These are phyloP conservation scores for Drosophila birchii DNA, from an alignment of 2,888 invertebrate species.

Conservation along the genomic window DNA sequence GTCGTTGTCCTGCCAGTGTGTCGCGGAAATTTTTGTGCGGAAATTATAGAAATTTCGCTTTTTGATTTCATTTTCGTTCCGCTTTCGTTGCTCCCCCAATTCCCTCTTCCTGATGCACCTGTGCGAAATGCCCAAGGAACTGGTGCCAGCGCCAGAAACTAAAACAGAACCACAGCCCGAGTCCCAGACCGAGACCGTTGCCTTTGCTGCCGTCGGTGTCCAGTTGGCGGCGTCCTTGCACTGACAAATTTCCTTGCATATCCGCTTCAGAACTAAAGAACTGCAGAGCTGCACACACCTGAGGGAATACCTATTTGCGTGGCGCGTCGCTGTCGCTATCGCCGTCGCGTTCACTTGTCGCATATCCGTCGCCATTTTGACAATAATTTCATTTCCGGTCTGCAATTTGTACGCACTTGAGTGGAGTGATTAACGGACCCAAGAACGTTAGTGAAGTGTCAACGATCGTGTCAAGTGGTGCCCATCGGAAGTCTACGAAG, in stretches of 20 bases:
- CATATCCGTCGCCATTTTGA: constrained; percentile 70
- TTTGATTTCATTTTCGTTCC: constrained; percentile 68
- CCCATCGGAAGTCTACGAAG: background rate
- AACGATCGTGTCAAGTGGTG: background rate
- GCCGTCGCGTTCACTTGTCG: constrained; percentile 55
- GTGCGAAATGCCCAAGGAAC: constrained; percentile 45
- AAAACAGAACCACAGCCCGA: background rate
- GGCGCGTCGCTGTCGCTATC: constrained; percentile 54
- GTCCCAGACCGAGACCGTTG: constrained; percentile 1
- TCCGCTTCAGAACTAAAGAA: constrained; percentile 56
- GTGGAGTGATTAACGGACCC: constrained; percentile 39
- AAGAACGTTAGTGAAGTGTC: constrained; percentile 28
- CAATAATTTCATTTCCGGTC: constrained; percentile 71
- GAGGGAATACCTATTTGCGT: constrained; percentile 55
- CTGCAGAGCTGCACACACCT: constrained; percentile 14
- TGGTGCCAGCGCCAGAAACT: constrained; percentile 13
- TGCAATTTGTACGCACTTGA: constrained; percentile 48
- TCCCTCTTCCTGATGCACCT: constrained; percentile 26
- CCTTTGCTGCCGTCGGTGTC: constrained; percentile 55
- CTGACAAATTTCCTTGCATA: constrained; percentile 76
- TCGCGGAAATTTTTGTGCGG: constrained; percentile 76
- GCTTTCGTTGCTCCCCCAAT: constrained; percentile 52
- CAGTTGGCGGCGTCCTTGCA: constrained; percentile 41
- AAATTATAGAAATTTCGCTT: constrained; percentile 82
- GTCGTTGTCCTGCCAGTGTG: constrained; percentile 40